Conservation (phyloP, 2,797 vertebrate genomes). For the Anguilla anguilla region DNA sequence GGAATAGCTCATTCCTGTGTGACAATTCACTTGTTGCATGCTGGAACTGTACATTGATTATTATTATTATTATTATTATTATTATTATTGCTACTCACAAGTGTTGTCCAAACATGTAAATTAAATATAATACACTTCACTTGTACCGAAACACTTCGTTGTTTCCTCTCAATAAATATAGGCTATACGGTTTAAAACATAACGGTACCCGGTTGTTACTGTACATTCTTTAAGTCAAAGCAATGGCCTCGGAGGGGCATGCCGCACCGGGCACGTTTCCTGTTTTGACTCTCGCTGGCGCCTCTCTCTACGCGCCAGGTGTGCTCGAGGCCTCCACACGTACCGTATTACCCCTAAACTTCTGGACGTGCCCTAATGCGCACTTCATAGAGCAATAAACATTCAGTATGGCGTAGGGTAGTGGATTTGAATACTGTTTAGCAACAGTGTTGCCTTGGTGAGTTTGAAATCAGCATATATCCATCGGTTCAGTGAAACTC, state of each 20-base stretch:
- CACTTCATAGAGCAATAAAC: background rate
- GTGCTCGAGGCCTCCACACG: slow-evolving; percentile 31
- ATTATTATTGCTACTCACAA: background rate
- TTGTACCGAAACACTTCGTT: background rate
- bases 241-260: slow-evolving; percentile 11
- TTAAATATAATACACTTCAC: background rate
- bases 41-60: slow-evolving; percentile 8
- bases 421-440: background rate
- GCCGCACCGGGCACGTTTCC: slow-evolving; percentile 38
- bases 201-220: slow-evolving; percentile 10
- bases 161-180: background rate
- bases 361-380: background rate
- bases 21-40: background rate
- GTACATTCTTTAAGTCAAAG: slow-evolving; percentile 8
- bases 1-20: slow-evolving; percentile 6
- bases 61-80: slow-evolving; percentile 11
- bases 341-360: slow-evolving; percentile 49
- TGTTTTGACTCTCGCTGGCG: slow-evolving; percentile 47
- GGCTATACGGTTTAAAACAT: background rate
- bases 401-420: background rate
- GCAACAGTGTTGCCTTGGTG: background rate
- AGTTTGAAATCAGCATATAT: background rate
- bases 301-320: slow-evolving; percentile 42
- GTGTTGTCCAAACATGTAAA: background rate
- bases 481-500: background rate